Conservation (phyloP, 2,888 invertebrate genomes). For the Oxycera nigricornis region DNA sequence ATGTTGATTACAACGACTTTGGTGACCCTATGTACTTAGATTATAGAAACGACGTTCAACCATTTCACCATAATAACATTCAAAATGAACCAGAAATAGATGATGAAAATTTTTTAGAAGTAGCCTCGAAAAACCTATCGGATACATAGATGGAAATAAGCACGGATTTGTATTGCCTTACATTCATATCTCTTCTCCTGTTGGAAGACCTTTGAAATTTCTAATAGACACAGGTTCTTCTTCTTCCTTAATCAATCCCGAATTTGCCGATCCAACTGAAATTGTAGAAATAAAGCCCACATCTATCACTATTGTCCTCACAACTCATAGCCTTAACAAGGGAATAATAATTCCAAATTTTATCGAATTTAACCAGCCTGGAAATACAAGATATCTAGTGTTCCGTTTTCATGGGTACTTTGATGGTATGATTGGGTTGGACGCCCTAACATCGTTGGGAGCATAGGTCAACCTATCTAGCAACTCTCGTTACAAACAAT, state of each 20-base stretch:
- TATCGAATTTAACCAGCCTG: conserved; percentile 3
- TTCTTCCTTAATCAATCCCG: conserved; percentile 18
- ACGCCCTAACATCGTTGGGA: conserved; percentile 1
- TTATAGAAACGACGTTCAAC: too few relatives aligned
- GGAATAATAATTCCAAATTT: not conserved
- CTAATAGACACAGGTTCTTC: conserved; percentile 34
- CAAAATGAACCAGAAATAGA: too few relatives aligned
- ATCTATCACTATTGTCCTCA: conserved; percentile 13
- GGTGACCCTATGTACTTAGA: too few relatives aligned
- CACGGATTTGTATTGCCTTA: too few relatives aligned
- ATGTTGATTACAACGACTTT: too few relatives aligned
- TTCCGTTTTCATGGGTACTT: too few relatives aligned
- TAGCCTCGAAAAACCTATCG: not conserved
- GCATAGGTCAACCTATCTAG: conserved; percentile 24
- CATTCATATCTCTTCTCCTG: too few relatives aligned
- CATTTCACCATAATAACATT: too few relatives aligned
- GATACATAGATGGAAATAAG: not conserved
- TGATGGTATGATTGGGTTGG: conserved; percentile 14
- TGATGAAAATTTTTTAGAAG: too few relatives aligned
- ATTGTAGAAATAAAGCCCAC: conserved; percentile 3
- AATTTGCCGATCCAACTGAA: not conserved
- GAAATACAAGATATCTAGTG: too few relatives aligned
- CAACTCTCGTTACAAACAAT: conserved; percentile 26
- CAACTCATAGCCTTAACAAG: conserved; percentile 3
- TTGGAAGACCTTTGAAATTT: not conserved